Conservation (phyloP, 2,797 vertebrate species). For the Bucorvus abyssinicus region DNA sequence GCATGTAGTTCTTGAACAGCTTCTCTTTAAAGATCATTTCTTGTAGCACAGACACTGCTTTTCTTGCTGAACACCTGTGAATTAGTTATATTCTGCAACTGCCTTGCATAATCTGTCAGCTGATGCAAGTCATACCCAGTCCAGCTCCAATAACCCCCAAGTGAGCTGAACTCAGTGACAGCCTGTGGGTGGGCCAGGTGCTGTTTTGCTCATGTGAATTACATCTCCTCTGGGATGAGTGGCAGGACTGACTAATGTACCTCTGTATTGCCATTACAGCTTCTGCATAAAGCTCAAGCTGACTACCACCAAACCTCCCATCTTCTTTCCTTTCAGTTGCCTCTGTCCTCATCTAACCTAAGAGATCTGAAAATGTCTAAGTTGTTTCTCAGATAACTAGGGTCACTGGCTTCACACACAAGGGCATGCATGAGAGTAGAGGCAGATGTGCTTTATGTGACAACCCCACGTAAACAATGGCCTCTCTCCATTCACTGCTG, state of each 20-base stretch:
- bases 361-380: background rate
- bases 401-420: background rate
- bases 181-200: background rate
- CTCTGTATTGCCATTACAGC: background rate
- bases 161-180: background rate
- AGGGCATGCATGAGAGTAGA: background rate
- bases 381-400: background rate
- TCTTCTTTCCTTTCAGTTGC: background rate
- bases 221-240: background rate
- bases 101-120: background rate
- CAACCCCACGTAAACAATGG: background rate
- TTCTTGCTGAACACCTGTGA: background rate
- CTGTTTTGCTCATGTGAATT: background rate
- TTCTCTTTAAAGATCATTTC: background rate
- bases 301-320: background rate
- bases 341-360: background rate
- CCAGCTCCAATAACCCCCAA: background rate
- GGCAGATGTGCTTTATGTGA: background rate
- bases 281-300: background rate
- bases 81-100: background rate
- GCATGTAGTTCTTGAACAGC: background rate
- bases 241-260: background rate
- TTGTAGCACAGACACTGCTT: background rate
- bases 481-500: background rate
- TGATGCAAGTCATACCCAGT: background rate